Conservation (phyloP, 2,113 vertebrate species). For the Callithrix jacchus region DNA sequence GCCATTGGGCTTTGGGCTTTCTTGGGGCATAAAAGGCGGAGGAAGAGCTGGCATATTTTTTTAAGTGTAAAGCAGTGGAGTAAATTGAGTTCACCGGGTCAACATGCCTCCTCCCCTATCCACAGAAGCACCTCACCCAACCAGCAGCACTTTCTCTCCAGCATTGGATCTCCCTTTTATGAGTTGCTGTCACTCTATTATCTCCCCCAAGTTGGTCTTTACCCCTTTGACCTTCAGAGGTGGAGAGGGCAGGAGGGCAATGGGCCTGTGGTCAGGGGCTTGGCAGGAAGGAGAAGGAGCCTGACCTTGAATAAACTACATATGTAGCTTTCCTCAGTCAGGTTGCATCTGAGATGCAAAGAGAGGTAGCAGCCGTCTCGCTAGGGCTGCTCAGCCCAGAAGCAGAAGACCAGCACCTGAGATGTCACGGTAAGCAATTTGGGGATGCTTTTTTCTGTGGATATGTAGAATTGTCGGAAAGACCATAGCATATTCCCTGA, state of each 20-base stretch:
- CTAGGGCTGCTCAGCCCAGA: background rate
- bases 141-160: constrained; percentile 43
- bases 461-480: background rate
- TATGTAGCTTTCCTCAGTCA: background rate
- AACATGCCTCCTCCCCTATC: constrained; percentile 72
- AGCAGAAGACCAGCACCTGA: background rate
- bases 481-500: background rate
- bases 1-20: constrained; percentile 47
- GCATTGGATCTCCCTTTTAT: constrained; percentile 79
- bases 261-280: background rate
- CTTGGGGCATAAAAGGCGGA: constrained; percentile 45
- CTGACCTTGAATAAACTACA: constrained; percentile 35
- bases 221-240: constrained; percentile 83
- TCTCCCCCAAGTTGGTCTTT: constrained; percentile 82
- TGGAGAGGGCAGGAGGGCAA: constrained; percentile 54
- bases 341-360: background rate
- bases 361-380: background rate
- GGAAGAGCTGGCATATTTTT: constrained; percentile 70
- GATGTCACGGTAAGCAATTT: background rate
- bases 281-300: background rate
- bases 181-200: constrained; percentile 84
- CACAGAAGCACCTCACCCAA: constrained; percentile 76
- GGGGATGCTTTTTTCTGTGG: background rate
- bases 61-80: constrained; percentile 76
- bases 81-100: constrained; percentile 87